phyloP scores from a whole-genome alignment of 2,797 vertebrate species.

The Margarornis squamiger region DNA sequence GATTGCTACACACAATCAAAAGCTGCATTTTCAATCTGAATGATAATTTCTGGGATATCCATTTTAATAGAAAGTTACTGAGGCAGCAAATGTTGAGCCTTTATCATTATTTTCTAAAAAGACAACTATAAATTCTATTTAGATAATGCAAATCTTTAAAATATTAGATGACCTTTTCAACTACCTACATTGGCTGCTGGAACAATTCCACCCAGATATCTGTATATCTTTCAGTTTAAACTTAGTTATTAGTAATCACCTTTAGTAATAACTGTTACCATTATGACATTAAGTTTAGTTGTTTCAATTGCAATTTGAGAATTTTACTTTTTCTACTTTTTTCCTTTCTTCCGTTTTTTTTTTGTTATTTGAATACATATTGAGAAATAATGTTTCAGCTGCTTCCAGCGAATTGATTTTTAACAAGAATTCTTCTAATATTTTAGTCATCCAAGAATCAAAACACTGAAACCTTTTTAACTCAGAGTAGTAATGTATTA shows the following conservation, averaged over 20 bases:
- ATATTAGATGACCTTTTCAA: slow-evolving; percentile 9
- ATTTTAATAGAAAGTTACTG: slow-evolving; percentile 70
- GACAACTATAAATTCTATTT: slow-evolving; percentile 1
- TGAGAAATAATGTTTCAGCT: background rate
- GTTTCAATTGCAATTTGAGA: background rate
- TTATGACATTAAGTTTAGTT: background rate
- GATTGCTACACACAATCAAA: slow-evolving; percentile 67
- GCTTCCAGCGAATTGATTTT: background rate
- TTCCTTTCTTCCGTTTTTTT: rapidly evolving
- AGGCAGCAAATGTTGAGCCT: slow-evolving; percentile 37
- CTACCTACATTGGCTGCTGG: background rate
- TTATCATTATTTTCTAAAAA: slow-evolving; percentile 48
- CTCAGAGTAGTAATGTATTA: background rate
- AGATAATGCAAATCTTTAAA: slow-evolving; percentile 27
- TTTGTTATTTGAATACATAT: background rate
- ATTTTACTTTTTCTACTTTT: background rate
- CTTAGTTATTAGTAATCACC: background rate
- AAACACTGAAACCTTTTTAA: background rate
- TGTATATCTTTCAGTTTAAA: background rate
- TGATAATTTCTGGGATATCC: slow-evolving; percentile 71
- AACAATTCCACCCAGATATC: background rate
- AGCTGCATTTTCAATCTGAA: slow-evolving; percentile 69
- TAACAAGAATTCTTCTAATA: background rate
- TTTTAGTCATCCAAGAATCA: background rate
- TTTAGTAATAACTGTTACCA: background rate